Evolutionary conservation across 2,797 vertebrate species (phyloP).

Genomic region (Cyclopterus lumpus): DNA sequence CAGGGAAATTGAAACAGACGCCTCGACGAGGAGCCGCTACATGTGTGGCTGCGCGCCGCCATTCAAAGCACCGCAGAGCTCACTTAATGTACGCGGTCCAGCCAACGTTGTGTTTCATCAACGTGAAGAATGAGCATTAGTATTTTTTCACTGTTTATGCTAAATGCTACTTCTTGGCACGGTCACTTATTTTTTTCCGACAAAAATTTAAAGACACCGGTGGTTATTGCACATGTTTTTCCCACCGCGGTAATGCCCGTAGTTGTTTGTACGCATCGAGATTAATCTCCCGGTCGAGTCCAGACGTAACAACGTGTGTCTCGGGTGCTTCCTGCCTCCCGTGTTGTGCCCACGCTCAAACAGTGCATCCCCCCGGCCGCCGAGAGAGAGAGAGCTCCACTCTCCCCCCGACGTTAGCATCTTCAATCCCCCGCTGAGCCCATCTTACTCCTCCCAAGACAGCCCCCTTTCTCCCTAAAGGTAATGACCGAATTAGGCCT

Average conservation of each 20-base stretch:
- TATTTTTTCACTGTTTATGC: slow-evolving; percentile 26
- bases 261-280: slow-evolving; percentile 21
- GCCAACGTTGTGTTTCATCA: slow-evolving; percentile 61
- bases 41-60: slow-evolving; percentile 83
- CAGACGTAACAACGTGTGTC: slow-evolving; percentile 45
- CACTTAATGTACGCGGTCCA: slow-evolving; percentile 53
- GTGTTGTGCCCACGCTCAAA: slow-evolving; percentile 55
- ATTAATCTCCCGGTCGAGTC: slow-evolving; percentile 27
- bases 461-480: slow-evolving; percentile 84
- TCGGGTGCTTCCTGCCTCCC: slow-evolving; percentile 62
- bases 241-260: no score
- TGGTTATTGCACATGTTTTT: no score
- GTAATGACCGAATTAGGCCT: slow-evolving; percentile 90
- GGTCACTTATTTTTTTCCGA: background rate
- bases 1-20: slow-evolving; percentile 91
- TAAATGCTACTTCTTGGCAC: background rate
- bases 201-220: background rate
- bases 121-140: slow-evolving; percentile 45
- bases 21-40: slow-evolving; percentile 79
- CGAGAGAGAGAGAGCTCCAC: slow-evolving; percentile 38
- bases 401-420: slow-evolving; percentile 63
- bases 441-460: slow-evolving; percentile 83
- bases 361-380: slow-evolving; percentile 60
- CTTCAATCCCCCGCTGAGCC: slow-evolving; percentile 81
- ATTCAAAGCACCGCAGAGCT: slow-evolving; percentile 75